Conservation (phyloP, 2,888 invertebrate species). For the Drosophila kuntzei region DNA sequence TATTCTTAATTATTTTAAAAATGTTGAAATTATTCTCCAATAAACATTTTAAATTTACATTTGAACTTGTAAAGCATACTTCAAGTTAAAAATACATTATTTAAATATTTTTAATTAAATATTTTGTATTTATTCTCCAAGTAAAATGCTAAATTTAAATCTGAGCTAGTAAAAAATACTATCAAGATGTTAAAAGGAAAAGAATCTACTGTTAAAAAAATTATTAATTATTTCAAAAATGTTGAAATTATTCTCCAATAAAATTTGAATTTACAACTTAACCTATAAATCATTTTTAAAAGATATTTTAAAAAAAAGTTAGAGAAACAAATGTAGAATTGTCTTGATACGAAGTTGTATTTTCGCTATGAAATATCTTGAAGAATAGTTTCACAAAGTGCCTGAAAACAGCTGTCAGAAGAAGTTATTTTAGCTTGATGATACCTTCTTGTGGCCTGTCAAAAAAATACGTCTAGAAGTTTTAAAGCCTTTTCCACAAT, state of each 20-base stretch:
- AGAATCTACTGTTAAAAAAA: too few relatives aligned
- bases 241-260: too few relatives aligned
- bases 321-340: too few relatives aligned
- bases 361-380: neutral
- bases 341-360: neutral
- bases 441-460: slow-evolving; percentile 10
- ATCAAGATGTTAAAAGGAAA: too few relatives aligned
- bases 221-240: neutral
- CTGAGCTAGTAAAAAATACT: too few relatives aligned
- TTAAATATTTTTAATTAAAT: too few relatives aligned
- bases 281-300: neutral
- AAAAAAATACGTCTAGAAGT: slow-evolving; percentile 10
- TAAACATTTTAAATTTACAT: neutral
- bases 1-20: neutral
- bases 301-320: neutral
- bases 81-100: too few relatives aligned
- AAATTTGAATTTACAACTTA: neutral
- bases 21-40: too few relatives aligned
- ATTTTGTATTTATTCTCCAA: too few relatives aligned
- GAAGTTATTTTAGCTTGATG: slow-evolving; percentile 11
- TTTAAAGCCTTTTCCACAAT: slow-evolving; percentile 21
- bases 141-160: too few relatives aligned
- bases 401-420: slow-evolving; percentile 21
- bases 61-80: neutral
- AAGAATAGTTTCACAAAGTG: slow-evolving; percentile 4